Evolutionary conservation across 2,888 invertebrate genomes (phyloP).

Genomic region (Unio pictorum): DNA sequence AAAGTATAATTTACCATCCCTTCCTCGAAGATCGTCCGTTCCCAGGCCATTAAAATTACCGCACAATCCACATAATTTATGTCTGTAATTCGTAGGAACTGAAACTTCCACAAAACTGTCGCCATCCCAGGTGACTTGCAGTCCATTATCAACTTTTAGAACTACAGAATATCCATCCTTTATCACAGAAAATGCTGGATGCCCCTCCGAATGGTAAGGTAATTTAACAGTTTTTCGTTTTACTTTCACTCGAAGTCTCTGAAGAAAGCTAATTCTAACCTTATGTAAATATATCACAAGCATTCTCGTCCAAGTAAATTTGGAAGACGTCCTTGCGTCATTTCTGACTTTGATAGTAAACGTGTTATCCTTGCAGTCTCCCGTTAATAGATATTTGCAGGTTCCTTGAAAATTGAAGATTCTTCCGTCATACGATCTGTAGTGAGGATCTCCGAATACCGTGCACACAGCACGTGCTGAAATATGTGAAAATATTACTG

Average conservation of each 20-base stretch:
- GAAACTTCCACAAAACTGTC: constrained; percentile 90
- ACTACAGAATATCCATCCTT: constrained; percentile 72
- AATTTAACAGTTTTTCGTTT: constrained; percentile 83
- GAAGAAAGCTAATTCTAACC: constrained; percentile 78
- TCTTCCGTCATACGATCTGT: constrained; percentile 94
- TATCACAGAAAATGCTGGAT: constrained; percentile 73
- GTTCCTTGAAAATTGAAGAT: constrained; percentile 91
- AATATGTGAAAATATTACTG: constrained; percentile 33
- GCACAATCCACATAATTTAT: constrained; percentile 89
- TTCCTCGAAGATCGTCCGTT: constrained; percentile 82
- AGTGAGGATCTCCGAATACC: constrained; percentile 95
- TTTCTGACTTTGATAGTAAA: constrained; percentile 93
- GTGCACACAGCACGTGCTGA: constrained; percentile 89
- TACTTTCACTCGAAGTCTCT: constrained; percentile 86
- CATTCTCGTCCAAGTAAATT: constrained; percentile 93
- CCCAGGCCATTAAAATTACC: constrained; percentile 93
- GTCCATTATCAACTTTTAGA: constrained; percentile 75
- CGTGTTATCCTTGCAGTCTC: constrained; percentile 81
- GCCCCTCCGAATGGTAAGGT: constrained; percentile 76
- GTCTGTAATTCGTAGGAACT: constrained; percentile 83
- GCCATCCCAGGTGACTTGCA: constrained; percentile 93
- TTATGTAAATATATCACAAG: constrained; percentile 77
- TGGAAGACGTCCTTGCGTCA: constrained; percentile 84
- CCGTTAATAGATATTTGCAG: constrained; percentile 86
- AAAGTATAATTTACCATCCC: constrained; percentile 74